These are phyloP conservation scores for Drosophila carrolli DNA, from an alignment of 1,140 invertebrate genomes.

Conservation along the genomic window DNA sequence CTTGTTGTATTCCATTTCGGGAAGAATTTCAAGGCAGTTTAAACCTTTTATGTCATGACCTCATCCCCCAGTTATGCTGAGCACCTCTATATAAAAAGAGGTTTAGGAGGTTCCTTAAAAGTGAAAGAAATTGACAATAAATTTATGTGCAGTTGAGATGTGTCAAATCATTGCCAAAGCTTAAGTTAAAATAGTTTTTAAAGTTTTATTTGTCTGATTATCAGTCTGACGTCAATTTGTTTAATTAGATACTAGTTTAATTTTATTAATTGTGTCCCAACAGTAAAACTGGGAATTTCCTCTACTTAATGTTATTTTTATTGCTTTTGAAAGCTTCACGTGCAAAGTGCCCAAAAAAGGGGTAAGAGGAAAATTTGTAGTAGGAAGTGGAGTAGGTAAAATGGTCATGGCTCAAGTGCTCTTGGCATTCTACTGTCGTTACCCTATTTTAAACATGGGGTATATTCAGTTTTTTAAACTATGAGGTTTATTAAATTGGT, in stretches of 20 bases:
- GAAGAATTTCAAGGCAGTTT: conserved; percentile 30
- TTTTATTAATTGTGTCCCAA: conserved; percentile 16
- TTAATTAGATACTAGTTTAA: background rate
- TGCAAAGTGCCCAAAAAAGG: conserved; percentile 17
- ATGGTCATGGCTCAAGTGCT: conserved; percentile 40
- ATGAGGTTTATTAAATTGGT: too few species aligned
- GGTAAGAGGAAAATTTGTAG: conserved; percentile 4
- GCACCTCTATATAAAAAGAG: conserved; percentile 20
- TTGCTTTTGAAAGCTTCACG: conserved; percentile 32
- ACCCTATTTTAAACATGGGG: conserved; percentile 1
- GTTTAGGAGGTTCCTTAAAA: conserved; percentile 24
- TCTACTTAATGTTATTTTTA: conserved; percentile 34
- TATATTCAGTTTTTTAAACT: background rate
- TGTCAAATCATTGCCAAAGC: conserved; percentile 21
- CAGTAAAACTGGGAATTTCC: conserved; percentile 21
- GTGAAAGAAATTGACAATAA: conserved; percentile 4
- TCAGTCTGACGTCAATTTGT: background rate
- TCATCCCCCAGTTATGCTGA: conserved; percentile 63
- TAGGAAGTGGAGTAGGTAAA: conserved; percentile 46
- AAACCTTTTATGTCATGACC: conserved; percentile 59
- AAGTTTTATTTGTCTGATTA: too few species aligned
- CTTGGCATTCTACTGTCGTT: conserved; percentile 13
- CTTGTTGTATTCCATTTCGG: conserved; percentile 17
- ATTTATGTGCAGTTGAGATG: background rate
- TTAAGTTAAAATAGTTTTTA: conserved; percentile 13